A percentile compares a stretch with the other conserved stretches of the same genome.
phyloP scores from a whole-genome alignment of 2,113 vertebrate species.

The Silurus glanis region DNA sequence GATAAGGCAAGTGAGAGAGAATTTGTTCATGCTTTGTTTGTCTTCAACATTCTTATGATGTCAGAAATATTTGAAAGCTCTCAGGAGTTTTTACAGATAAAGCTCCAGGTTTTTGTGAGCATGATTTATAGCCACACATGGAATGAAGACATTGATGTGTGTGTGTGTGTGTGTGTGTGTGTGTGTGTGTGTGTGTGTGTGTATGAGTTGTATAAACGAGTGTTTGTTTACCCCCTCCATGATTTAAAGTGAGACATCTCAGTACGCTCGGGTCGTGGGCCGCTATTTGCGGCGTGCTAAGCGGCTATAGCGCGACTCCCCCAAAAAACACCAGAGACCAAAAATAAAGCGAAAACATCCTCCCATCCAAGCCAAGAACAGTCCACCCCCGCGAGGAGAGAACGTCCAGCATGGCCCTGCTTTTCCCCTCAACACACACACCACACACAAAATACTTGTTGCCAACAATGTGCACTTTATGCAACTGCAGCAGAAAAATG shows the following conservation, averaged over 20 bases:
- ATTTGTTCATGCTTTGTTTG: constrained; percentile 29
- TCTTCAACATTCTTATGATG: constrained; percentile 39
- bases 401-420: constrained; percentile 35
- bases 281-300: constrained; percentile 34
- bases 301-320: constrained; percentile 34
- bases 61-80: constrained; percentile 37
- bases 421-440: constrained; percentile 1
- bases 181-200: constrained; percentile 20
- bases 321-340: constrained; percentile 14
- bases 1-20: constrained; percentile 51
- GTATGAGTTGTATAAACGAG: background rate
- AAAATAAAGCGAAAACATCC: constrained; percentile 46
- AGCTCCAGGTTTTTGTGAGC: constrained; percentile 22
- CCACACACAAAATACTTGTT: constrained; percentile 12
- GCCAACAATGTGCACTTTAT: constrained; percentile 58
- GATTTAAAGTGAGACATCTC: constrained; percentile 5
- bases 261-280: constrained; percentile 14
- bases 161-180: constrained; percentile 13
- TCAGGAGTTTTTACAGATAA: constrained; percentile 18
- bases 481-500: constrained; percentile 44
- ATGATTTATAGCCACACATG: constrained; percentile 22
- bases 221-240: constrained; percentile 11
- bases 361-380: constrained; percentile 35
- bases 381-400: constrained; percentile 12
- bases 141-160: background rate